phyloP scores from a whole-genome alignment of 2,113 vertebrate species.

The Podocnemis expansa region DNA sequence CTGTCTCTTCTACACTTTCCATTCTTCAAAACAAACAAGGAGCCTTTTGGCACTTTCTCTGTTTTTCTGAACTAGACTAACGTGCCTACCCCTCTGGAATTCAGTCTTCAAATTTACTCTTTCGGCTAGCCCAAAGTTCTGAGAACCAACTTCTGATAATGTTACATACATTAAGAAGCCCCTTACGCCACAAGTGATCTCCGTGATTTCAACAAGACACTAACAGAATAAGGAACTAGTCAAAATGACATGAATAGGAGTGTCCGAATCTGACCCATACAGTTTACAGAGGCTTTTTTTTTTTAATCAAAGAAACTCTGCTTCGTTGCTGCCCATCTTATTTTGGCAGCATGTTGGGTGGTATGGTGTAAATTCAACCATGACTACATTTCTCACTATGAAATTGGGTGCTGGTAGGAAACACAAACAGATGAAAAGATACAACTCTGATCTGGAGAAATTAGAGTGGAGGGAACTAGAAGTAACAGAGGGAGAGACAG shows the following conservation, averaged over 20 bases:
- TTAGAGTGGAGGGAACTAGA: neutral
- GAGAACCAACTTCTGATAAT: neutral
- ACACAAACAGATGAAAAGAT: neutral
- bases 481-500: neutral
- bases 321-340: too few species aligned
- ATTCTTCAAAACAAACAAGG: neutral
- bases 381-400: neutral
- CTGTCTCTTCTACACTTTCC: neutral
- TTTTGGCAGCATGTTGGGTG: neutral
- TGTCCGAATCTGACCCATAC: neutral
- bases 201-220: neutral
- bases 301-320: neutral
- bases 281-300: neutral
- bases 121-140: neutral
- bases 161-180: neutral
- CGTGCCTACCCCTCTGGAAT: too few species aligned
- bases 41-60: too few species aligned
- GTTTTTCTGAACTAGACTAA: too few species aligned
- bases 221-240: neutral
- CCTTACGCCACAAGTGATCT: neutral
- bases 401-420: neutral
- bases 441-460: neutral
- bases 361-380: neutral
- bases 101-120: neutral
- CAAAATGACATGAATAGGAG: neutral